phyloP scores from a whole-genome alignment of 2,888 invertebrate species.

The Diadromus collaris region DNA sequence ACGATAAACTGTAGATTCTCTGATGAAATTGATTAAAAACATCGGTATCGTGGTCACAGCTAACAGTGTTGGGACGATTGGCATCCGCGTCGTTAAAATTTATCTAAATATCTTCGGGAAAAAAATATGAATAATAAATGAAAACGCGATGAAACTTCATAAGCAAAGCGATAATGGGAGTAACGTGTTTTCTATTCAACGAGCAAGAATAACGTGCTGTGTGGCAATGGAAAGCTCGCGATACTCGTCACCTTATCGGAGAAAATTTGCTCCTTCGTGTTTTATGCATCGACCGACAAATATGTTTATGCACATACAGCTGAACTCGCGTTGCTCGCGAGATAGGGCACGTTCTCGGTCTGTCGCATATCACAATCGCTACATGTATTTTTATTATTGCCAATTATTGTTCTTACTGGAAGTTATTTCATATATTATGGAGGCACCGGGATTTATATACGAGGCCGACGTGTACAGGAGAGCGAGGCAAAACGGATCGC shows the following conservation, averaged over 20 bases:
- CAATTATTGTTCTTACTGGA: background rate
- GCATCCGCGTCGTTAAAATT: background rate
- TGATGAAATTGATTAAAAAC: background rate
- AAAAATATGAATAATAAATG: background rate
- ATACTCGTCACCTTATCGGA: conserved; percentile 45
- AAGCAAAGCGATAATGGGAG: conserved; percentile 20
- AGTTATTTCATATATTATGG: conserved; percentile 29
- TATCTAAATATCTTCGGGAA: background rate
- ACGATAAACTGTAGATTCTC: background rate
- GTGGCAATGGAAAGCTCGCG: conserved; percentile 38
- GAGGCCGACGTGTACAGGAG: background rate
- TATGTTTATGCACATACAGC: conserved; percentile 6
- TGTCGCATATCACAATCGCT: conserved; percentile 21
- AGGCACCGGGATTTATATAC: conserved; percentile 9
- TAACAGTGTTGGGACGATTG: background rate
- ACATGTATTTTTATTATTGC: conserved; percentile 11
- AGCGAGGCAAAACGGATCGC: background rate
- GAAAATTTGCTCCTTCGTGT: conserved; percentile 50
- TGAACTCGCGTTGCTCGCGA: conserved; percentile 35
- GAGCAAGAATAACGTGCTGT: conserved; percentile 43
- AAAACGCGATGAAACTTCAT: background rate
- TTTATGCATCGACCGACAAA: conserved; percentile 40
- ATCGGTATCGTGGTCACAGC: background rate
- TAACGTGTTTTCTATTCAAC: background rate
- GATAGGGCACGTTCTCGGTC: conserved; percentile 14